A percentile compares a stretch with the other conserved stretches of the same genome.
These are phyloP conservation scores for Syrrhaptes paradoxus DNA, from an alignment of 2,113 vertebrate species.

Conservation along the genomic window DNA sequence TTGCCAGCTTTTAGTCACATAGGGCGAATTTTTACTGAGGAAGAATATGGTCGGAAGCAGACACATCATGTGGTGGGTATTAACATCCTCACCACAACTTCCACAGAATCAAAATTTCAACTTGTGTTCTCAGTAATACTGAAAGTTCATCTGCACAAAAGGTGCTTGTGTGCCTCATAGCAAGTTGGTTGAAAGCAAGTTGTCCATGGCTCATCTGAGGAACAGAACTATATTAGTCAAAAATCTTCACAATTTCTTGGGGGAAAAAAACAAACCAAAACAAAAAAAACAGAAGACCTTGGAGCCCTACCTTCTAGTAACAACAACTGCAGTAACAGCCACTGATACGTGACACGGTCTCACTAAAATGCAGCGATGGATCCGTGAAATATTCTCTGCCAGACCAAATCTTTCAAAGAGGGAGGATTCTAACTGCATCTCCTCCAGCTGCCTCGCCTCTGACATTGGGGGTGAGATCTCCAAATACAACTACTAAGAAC, in stretches of 20 bases:
- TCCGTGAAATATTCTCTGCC: background rate
- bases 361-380: background rate
- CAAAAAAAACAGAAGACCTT: background rate
- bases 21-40: background rate
- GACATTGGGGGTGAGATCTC: background rate
- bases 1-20: background rate
- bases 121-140: background rate
- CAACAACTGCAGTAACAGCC: background rate
- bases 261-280: background rate
- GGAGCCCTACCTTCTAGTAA: background rate
- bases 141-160: background rate
- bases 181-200: background rate
- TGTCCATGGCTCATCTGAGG: background rate
- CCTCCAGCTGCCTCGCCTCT: background rate
- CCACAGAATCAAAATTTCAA: background rate
- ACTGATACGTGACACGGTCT: accelerated
- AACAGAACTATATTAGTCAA: background rate
- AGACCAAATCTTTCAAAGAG: background rate
- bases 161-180: background rate
- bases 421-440: background rate
- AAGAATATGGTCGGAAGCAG: background rate
- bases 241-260: conserved; percentile 25
- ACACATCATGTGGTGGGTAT: background rate
- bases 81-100: background rate
- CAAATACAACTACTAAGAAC: background rate